These are phyloP conservation scores for Erythrolamprus reginae DNA, from an alignment of 2,113 vertebrate genomes.

Conservation along the genomic window DNA sequence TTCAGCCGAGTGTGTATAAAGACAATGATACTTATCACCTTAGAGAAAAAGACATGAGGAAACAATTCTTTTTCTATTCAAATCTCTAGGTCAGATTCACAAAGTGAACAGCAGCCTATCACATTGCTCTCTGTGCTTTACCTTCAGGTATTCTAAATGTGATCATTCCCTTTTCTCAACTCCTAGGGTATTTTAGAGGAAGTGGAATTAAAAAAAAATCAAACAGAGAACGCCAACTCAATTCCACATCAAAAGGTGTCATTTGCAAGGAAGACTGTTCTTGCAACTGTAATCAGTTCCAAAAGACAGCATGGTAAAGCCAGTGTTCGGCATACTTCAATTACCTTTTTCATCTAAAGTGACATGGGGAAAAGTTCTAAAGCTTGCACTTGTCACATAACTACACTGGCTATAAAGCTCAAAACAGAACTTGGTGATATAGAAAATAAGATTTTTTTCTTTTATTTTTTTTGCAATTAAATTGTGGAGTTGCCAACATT, in stretches of 20 bases:
- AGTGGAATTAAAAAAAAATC: constrained; percentile 8
- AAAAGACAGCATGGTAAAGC: background rate
- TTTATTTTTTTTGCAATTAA: background rate
- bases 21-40: constrained; percentile 14
- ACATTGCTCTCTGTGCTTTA: background rate
- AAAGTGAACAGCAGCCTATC: background rate
- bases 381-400: background rate
- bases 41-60: background rate
- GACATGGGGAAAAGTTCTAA: background rate
- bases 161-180: background rate
- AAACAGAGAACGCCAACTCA: background rate
- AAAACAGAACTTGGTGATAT: background rate
- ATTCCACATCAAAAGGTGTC: constrained; percentile 15
- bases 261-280: background rate
- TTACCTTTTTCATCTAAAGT: constrained; percentile 8
- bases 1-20: background rate
- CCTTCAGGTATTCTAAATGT: background rate
- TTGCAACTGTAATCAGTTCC: background rate
- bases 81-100: background rate
- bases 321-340: background rate
- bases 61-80: background rate
- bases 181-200: constrained; percentile 5
- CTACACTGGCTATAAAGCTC: background rate
- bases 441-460: background rate
- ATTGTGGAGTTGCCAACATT: background rate